Conservation (phyloP, 1,140 invertebrate genomes). For the Platyscapa corneri region DNA sequence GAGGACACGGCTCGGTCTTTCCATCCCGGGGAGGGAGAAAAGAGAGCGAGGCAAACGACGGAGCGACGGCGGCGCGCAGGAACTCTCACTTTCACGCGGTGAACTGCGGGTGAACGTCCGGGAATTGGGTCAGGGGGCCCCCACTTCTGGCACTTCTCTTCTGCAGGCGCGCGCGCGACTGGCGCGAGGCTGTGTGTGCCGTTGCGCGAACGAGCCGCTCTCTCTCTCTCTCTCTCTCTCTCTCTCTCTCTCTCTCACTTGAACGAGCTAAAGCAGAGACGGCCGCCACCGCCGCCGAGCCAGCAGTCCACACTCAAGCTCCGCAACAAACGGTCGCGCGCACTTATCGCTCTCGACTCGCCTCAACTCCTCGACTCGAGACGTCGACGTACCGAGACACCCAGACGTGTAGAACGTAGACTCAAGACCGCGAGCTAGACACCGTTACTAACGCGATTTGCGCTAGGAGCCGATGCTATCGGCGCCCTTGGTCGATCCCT, state of each 20-base stretch:
- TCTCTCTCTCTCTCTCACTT: background rate
- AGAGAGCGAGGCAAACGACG: constrained; percentile 41
- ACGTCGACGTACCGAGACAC: background rate
- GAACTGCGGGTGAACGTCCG: constrained; percentile 75
- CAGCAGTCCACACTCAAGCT: constrained; percentile 72
- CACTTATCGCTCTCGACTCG: constrained; percentile 48
- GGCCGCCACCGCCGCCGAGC: constrained; percentile 57
- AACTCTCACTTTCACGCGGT: constrained; percentile 76
- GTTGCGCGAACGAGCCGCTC: constrained; percentile 14
- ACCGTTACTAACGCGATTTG: background rate
- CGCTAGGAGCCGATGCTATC: background rate
- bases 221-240: constrained; percentile 23
- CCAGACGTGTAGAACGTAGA: too few relatives aligned
- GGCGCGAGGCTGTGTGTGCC: constrained; percentile 58
- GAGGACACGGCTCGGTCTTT: constrained; percentile 9
- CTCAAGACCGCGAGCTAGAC: background rate
- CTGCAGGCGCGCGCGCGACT: constrained; percentile 69
- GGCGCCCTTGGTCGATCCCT: background rate
- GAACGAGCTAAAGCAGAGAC: constrained; percentile 17
- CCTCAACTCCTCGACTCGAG: constrained; percentile 14
- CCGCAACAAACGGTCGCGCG: constrained; percentile 70
- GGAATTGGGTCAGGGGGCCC: constrained; percentile 75
- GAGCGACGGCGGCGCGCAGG: constrained; percentile 63
- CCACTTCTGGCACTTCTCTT: constrained; percentile 69
- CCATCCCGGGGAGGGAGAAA: constrained; percentile 52